Evolutionary conservation across 2,113 vertebrate species (phyloP), one percentile per base, ranked within the genome.

Genomic region (Chaenocephalus aceratus): DNA sequence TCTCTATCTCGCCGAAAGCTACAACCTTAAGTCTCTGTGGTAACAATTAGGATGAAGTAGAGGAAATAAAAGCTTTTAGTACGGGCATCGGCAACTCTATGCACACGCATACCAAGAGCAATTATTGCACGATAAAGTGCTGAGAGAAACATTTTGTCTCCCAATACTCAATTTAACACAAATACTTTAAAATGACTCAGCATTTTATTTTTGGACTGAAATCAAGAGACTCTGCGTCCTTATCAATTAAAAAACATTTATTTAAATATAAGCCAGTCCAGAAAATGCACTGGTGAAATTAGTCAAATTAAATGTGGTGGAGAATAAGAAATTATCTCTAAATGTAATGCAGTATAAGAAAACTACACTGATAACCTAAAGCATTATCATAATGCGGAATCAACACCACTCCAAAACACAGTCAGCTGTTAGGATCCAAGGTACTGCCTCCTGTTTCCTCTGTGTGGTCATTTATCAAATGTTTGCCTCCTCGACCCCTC

Each of bases 21-120:
- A 30, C n/a, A 63, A 63, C 72, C 63, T 78, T 44, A 54, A 72
- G 72, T 57, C 51, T 61, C 18, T 75, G 61, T 71, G 59, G 56
- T 58, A 59, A 79, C 70, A 78, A 72, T 73, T 52, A 58, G 67
- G 23, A 61, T 67, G 51, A 57, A 52, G 65, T 53, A 41, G 60
- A 82, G 51, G 23, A 76, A 6, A 5, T 6, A 46, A 11, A 18
- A 26, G 46, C 46, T 60, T 72, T 57, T 18, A 49, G 18, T 41
- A 54, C 10, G 58, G 30, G 18, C 52, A 16, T 69, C 10, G 54
- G 16, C 16, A 11, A 34, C 59, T 15, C 51, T 59, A 1, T 23
- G 16, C 61, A 51, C 26, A 34, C 15, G 51, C 60, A 54, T 11
- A 57, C 15, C 2, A 51, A 58, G 14, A 71, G 14, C 15, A 65